These are phyloP conservation scores for Baryphthengus martii DNA, from an alignment of 2,113 vertebrate species.

Conservation along the genomic window DNA sequence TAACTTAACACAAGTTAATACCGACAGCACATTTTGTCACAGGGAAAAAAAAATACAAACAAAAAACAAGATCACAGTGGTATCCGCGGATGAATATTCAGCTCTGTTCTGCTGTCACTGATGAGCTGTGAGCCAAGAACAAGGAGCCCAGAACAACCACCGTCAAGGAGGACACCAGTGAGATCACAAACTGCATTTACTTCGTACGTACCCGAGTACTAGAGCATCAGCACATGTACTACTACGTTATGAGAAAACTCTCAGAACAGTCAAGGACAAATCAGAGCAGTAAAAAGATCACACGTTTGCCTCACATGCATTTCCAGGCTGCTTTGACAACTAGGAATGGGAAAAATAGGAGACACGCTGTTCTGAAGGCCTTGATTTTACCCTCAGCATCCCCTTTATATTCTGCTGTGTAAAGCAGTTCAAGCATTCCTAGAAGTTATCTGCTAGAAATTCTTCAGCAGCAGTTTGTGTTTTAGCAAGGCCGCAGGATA, in stretches of 20 bases:
- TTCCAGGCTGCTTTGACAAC: not conserved
- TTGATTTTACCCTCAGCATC: not conserved
- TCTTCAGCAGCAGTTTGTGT: constrained; percentile 1
- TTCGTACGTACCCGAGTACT: not conserved
- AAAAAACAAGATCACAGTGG: not conserved
- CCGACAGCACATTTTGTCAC: not conserved
- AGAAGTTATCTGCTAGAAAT: constrained; percentile 28
- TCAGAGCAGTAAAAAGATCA: not conserved
- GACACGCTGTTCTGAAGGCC: not conserved
- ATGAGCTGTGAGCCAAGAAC: not conserved
- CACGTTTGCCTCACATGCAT: not conserved
- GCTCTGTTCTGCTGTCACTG: not conserved
- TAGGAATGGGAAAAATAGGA: not conserved
- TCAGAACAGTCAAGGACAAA: not conserved
- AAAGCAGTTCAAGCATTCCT: constrained; percentile 15
- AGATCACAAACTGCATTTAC: not conserved
- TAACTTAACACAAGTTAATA: not conserved
- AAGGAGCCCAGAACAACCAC: not conserved
- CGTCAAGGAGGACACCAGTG: not conserved
- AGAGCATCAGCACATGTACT: not conserved
- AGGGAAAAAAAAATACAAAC: too few relatives aligned
- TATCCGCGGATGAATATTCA: not conserved
- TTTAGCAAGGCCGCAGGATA: constrained; percentile 7
- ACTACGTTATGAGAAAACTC: not conserved
- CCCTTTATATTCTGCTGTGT: not conserved